Evolutionary conservation across 2,888 invertebrate genomes (phyloP).

Genomic region (Isotomurus palustris): DNA sequence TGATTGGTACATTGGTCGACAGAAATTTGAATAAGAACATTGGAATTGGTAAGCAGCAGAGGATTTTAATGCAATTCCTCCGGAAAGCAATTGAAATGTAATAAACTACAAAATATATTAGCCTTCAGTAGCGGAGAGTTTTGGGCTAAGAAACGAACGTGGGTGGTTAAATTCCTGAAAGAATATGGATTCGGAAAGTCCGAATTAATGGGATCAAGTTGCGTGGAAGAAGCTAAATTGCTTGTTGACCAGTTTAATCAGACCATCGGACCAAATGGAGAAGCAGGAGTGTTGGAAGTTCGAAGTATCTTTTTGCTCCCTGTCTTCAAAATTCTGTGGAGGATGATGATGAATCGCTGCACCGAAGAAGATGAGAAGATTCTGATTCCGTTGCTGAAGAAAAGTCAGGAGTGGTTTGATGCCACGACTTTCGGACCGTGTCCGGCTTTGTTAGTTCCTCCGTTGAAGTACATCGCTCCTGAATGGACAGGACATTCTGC

Average conservation of each 20-base stretch:
- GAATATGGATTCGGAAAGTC: neutral
- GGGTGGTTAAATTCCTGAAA: neutral
- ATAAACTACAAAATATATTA: no score
- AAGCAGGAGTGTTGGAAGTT: neutral
- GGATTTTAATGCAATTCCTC: no score
- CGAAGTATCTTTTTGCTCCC: neutral
- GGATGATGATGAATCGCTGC: neutral
- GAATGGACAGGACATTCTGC: neutral
- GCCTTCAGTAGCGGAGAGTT: neutral
- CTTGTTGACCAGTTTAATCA: neutral
- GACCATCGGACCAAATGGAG: neutral
- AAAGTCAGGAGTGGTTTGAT: neutral
- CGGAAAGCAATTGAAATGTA: no score
- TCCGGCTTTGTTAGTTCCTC: neutral
- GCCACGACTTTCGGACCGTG: neutral
- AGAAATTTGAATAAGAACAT: no score
- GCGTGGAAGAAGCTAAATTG: neutral
- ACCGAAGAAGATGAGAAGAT: neutral
- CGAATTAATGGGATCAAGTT: neutral
- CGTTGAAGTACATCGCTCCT: neutral
- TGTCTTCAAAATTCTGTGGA: neutral
- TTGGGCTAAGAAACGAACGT: neutral
- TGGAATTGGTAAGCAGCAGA: no score
- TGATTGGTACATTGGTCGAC: no score
- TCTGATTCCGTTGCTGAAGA: neutral